A percentile compares a stretch with the other conserved stretches of the same genome.
These are phyloP conservation scores for Fistularia commersonii DNA, from an alignment of 2,797 vertebrate species.

Conservation along the genomic window DNA sequence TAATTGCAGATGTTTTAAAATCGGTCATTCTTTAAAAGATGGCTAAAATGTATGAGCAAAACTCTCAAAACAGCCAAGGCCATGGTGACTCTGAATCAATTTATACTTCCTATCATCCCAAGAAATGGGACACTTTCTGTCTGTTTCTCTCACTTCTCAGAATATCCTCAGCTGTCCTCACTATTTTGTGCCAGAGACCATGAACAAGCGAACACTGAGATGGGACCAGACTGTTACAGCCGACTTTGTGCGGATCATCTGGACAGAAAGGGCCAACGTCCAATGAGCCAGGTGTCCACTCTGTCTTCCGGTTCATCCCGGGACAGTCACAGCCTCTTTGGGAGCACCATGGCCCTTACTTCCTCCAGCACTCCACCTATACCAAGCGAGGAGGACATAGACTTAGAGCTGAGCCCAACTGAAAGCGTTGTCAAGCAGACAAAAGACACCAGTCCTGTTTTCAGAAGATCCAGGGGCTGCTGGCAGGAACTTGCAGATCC, in stretches of 20 bases:
- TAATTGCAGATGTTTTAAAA: too few species aligned
- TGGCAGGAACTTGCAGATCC: slow-evolving; percentile 40
- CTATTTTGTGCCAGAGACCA: slow-evolving; percentile 72
- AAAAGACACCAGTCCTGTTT: slow-evolving; percentile 27
- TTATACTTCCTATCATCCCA: background rate
- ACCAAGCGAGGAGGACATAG: slow-evolving; percentile 62
- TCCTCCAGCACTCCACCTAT: slow-evolving; percentile 49
- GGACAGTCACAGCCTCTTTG: slow-evolving; percentile 77
- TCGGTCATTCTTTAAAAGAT: too few species aligned
- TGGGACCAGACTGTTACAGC: slow-evolving; percentile 55
- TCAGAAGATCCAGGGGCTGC: slow-evolving; percentile 16
- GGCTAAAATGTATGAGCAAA: too few species aligned
- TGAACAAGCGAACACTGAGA: slow-evolving; percentile 59
- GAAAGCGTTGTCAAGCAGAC: slow-evolving; percentile 30
- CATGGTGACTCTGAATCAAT: background rate
- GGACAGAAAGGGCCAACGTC: slow-evolving; percentile 74
- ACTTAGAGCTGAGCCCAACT: slow-evolving; percentile 73
- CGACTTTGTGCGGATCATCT: slow-evolving; percentile 59
- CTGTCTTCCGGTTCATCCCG: slow-evolving; percentile 80
- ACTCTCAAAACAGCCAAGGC: too few species aligned
- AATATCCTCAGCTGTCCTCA: slow-evolving; percentile 67
- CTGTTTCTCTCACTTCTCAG: slow-evolving; percentile 49
- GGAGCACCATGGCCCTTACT: slow-evolving; percentile 59
- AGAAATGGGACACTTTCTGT: slow-evolving; percentile 10
- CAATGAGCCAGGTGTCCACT: slow-evolving; percentile 76